Evolutionary conservation across 2,113 vertebrate species (phyloP).

Genomic region (Nipponia nippon): DNA sequence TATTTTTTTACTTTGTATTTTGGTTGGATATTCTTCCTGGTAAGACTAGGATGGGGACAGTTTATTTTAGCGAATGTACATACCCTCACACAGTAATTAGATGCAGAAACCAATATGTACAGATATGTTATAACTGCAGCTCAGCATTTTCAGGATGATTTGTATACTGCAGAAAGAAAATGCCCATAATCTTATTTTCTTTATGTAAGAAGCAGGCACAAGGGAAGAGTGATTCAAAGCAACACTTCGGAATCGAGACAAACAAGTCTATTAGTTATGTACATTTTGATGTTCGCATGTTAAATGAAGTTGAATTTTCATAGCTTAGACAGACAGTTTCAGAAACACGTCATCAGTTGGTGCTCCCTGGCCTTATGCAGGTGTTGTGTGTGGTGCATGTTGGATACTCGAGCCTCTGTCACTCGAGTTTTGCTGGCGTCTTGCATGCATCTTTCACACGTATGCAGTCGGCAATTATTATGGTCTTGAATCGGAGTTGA

Average conservation of each 20-base stretch:
- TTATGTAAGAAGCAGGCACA: neutral
- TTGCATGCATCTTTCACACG: neutral
- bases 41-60: neutral
- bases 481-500: neutral
- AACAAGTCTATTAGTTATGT: neutral
- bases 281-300: neutral
- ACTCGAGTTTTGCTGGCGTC: neutral
- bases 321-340: neutral
- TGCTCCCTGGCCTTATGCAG: neutral
- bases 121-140: neutral
- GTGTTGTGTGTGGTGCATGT: neutral
- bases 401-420: neutral
- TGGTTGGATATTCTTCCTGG: neutral
- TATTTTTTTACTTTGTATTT: neutral
- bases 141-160: neutral
- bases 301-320: neutral
- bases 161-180: neutral
- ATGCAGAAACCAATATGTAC: accelerated
- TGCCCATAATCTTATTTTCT: neutral
- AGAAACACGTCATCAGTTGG: neutral
- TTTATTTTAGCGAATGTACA: neutral
- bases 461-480: neutral
- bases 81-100: neutral
- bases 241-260: neutral
- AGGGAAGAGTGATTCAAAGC: neutral